A percentile compares a stretch with the other conserved stretches of the same genome.
Conservation (phyloP, 2,888 invertebrate species). For the Laothoe populi region DNA sequence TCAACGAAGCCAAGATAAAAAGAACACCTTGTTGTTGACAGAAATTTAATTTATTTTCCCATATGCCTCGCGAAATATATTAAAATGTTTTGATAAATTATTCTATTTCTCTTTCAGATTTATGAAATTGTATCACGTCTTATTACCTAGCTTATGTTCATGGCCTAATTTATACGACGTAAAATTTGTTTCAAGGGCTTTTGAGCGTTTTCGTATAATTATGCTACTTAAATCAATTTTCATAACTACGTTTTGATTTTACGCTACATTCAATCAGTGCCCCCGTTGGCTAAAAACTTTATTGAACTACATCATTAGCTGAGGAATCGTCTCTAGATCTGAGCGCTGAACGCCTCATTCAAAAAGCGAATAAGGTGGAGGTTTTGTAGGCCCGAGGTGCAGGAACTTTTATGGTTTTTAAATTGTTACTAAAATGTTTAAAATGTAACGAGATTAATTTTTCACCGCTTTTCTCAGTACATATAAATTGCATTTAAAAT, state of each 20-base stretch:
- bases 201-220: neutral
- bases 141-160: neutral
- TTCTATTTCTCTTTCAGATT: neutral
- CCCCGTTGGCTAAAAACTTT: no score
- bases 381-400: no score
- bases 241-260: neutral
- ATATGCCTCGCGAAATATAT: neutral
- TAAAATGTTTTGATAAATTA: conserved; percentile 11
- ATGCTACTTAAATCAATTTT: neutral
- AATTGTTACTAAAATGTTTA: no score
- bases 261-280: no score
- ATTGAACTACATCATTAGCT: no score
- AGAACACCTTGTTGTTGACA: conserved; percentile 26
- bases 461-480: no score
- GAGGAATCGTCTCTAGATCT: no score
- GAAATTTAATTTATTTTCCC: conserved; percentile 29
- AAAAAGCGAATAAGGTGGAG: no score
- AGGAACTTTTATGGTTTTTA: no score
- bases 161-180: neutral
- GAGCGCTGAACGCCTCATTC: no score
- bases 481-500: no score
- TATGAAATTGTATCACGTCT: neutral
- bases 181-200: neutral
- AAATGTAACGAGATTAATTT: no score
- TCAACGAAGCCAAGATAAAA: conserved; percentile 1